Base-by-base conservation (phyloP, 2,888 invertebrate species). In the Agonopterix subpropinquella region DNA sequence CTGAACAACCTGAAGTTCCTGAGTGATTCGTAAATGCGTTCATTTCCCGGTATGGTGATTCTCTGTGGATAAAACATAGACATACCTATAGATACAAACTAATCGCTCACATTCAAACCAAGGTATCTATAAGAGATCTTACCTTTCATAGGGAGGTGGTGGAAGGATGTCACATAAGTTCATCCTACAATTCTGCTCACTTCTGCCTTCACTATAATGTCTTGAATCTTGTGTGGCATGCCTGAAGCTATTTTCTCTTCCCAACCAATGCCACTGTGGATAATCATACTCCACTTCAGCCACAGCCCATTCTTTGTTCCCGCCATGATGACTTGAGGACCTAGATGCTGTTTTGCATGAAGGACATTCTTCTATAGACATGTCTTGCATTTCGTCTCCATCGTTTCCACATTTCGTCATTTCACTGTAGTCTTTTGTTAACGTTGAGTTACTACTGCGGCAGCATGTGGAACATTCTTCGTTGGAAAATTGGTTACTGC, bases 361-460 rank as follows among this genome's bases (percentile, higher is more conserved):
- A 0, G 86, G 87, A 50, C 87, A 88, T 49, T 88, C 88, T 56
- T 88, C 88, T 52, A 85, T 67, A 2, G 85, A 84, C 68, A 84
- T 77, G 15, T 86, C 84, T 62, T 82, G 86, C 52, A 73, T 62
- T 42, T 82, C 85, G 48, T 82, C 80, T 39, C n/a, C 39, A 7
- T 80, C 83, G 48, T 84, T 82, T n/a, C 81, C 83, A 67, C 87
- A 88, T 70, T 88, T 88, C 0, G 87, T 88, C 86, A 87, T 86
- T 57, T 88, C 87, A 55, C 87, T 88, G 50, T 85, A 88, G 53
- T 88, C 87, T 70, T 88, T 88, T 37, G 87, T 87, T 45, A 87
- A 65, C 4, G 87, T 88, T 0, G 87, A 88, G 54, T 75, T 87
- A 55, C 87, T 87, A 53, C 87, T 87, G 47, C 84, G 69, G 56